phyloP scores from a whole-genome alignment of 2,888 invertebrate species.

The Acanthosepion esculentum region DNA sequence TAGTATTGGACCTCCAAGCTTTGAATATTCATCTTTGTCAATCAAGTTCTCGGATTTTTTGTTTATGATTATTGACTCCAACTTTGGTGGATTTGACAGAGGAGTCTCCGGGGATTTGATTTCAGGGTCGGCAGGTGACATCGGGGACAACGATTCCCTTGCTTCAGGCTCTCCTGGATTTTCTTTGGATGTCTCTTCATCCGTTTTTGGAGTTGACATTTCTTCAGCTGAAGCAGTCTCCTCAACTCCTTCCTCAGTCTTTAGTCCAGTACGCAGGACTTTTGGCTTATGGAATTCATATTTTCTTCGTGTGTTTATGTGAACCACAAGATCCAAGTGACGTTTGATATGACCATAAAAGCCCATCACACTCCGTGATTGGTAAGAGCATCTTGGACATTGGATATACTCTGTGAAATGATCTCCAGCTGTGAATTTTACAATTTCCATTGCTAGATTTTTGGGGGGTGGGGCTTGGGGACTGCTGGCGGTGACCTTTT shows the following conservation, averaged over 20 bases:
- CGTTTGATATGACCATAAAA: constrained; percentile 42
- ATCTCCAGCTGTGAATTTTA: constrained; percentile 1
- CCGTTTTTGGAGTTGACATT: neutral
- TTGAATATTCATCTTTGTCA: constrained; percentile 37
- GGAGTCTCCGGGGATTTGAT: neutral
- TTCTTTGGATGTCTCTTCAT: neutral
- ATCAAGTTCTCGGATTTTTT: constrained; percentile 14
- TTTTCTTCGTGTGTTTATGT: neutral
- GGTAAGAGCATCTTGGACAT: constrained; percentile 17
- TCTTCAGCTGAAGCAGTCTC: neutral
- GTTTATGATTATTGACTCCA: constrained; percentile 10
- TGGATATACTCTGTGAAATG: constrained; percentile 40
- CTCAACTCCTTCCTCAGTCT: neutral
- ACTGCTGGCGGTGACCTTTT: neutral
- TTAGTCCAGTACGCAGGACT: neutral
- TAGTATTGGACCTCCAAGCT: neutral
- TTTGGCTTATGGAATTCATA: constrained; percentile 42
- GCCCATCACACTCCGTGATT: constrained; percentile 24
- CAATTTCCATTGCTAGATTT: constrained; percentile 25
- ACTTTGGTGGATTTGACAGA: neutral
- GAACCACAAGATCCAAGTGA: neutral
- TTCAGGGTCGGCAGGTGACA: neutral
- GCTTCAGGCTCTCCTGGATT: neutral
- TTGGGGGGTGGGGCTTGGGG: neutral
- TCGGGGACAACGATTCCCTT: neutral